Conservation (phyloP, 2,888 invertebrate species). For the Acanthococcus lagerstroemiae region DNA sequence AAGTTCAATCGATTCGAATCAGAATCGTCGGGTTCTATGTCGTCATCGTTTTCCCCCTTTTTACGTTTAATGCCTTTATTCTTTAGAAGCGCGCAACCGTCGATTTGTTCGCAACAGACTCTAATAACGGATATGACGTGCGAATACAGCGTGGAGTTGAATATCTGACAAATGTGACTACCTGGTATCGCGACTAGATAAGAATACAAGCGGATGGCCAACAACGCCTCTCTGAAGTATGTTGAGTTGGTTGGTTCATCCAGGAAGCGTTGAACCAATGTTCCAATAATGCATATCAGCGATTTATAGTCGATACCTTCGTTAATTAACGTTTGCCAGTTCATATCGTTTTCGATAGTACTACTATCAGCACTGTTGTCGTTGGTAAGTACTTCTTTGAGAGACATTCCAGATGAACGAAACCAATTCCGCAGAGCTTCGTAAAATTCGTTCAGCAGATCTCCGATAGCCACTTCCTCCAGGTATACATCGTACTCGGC, state of each 20-base stretch:
- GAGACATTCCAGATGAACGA: background rate
- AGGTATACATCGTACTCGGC: conserved; percentile 14
- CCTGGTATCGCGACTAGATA: conserved; percentile 19
- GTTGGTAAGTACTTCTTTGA: background rate
- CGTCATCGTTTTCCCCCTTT: conserved; percentile 9
- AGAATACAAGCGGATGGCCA: conserved; percentile 11
- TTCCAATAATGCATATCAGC: conserved; percentile 12
- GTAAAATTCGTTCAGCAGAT: conserved; percentile 4
- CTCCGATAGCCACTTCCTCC: conserved; percentile 9
- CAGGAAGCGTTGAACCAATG: conserved; percentile 10
- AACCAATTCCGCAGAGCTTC: conserved; percentile 11
- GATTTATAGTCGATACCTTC: conserved; percentile 22
- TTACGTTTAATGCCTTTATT: conserved; percentile 10
- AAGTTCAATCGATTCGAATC: background rate
- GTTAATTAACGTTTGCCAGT: conserved; percentile 16
- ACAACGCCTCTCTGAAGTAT: conserved; percentile 12
- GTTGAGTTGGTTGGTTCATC: conserved; percentile 11
- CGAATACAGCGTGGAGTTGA: conserved; percentile 20
- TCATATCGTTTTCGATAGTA: background rate
- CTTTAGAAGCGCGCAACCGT: background rate
- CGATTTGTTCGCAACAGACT: conserved; percentile 17
- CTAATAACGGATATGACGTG: conserved; percentile 2
- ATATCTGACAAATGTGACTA: conserved; percentile 22
- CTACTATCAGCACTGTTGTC: background rate
- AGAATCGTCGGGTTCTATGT: background rate